phyloP scores from a whole-genome alignment of 1,140 invertebrate species.

The Pectinophora gossypiella region DNA sequence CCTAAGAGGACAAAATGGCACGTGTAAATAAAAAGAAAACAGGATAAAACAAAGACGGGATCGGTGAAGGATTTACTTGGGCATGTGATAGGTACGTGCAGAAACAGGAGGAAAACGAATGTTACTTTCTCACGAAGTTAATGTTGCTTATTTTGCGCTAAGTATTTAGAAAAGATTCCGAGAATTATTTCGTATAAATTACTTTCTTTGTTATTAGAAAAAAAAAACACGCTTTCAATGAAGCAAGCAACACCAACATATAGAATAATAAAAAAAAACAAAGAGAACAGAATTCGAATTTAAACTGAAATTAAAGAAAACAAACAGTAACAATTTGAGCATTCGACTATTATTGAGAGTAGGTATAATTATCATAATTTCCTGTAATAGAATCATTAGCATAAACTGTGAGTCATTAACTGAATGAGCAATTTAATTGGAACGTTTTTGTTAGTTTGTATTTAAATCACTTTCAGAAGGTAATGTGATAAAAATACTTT shows the following conservation, averaged over 20 bases:
- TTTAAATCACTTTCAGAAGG: too few relatives aligned
- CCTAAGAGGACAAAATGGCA: constrained; percentile 37
- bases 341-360: background rate
- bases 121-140: too few relatives aligned
- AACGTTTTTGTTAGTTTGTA: too few relatives aligned
- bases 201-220: too few relatives aligned
- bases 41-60: constrained; percentile 3
- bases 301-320: background rate
- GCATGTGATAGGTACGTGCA: too few relatives aligned
- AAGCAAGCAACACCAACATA: too few relatives aligned
- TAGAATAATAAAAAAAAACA: background rate
- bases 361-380: background rate
- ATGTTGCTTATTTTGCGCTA: too few relatives aligned
- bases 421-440: too few relatives aligned
- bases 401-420: background rate
- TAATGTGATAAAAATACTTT: too few relatives aligned
- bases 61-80: background rate
- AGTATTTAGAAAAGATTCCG: too few relatives aligned
- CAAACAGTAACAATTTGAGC: background rate
- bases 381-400: background rate
- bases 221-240: too few relatives aligned
- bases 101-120: background rate
- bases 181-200: too few relatives aligned
- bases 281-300: background rate
- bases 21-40: constrained; percentile 22